Conservation (phyloP, 2,113 vertebrate genomes). For the Taurulus bubalis region DNA sequence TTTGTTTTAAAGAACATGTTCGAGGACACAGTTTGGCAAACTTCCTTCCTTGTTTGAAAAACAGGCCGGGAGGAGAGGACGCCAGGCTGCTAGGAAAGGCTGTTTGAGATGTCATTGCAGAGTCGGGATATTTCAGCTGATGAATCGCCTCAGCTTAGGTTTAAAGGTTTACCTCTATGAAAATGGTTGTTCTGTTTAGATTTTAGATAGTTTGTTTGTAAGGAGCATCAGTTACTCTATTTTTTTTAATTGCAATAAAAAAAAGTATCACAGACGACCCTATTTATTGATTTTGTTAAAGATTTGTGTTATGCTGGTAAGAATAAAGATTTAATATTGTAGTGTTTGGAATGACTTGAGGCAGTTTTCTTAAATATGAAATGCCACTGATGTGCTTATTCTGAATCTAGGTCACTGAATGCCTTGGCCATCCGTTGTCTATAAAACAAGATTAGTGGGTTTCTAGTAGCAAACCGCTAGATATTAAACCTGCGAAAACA, state of each 20-base stretch:
- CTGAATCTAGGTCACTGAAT: conserved; percentile 13
- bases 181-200: conserved; percentile 42
- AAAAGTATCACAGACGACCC: conserved; percentile 46
- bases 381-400: conserved; percentile 42
- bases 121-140: neutral
- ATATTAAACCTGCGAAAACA: conserved; percentile 4
- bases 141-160: conserved; percentile 35
- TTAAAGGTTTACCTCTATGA: conserved; percentile 49
- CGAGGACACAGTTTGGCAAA: conserved; percentile 24
- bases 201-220: conserved; percentile 58
- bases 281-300: conserved; percentile 69
- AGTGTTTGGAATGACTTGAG: conserved; percentile 54
- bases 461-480: conserved; percentile 15
- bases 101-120: too few relatives aligned
- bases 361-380: conserved; percentile 25
- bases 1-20: conserved; percentile 38
- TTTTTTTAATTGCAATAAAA: conserved; percentile 58
- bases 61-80: conserved; percentile 14
- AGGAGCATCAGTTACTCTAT: conserved; percentile 56
- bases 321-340: conserved; percentile 41
- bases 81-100: conserved; percentile 11
- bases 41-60: conserved; percentile 22
- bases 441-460: neutral
- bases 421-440: conserved; percentile 18
- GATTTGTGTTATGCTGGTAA: conserved; percentile 36